Percentiles rank a stretch among this genome's conserved stretches.
Evolutionary conservation across 2,113 vertebrate species (phyloP).

Genomic region (Apistogramma diplotaenia): DNA sequence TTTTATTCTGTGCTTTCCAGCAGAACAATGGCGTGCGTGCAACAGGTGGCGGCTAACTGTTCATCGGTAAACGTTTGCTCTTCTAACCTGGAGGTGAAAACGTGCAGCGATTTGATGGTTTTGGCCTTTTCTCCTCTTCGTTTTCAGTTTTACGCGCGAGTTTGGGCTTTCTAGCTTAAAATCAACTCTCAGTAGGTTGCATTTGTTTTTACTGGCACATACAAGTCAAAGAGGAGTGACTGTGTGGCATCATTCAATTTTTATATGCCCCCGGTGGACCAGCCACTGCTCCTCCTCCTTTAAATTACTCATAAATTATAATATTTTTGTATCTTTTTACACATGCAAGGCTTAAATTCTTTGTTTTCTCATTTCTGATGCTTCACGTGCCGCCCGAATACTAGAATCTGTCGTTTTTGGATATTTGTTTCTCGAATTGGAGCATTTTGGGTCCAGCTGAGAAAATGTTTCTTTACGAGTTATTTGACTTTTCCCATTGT

Average conservation of each 20-base stretch:
- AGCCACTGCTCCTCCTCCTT: background rate
- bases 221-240: background rate
- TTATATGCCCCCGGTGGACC: too few species aligned
- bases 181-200: background rate
- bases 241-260: background rate
- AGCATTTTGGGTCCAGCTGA: background rate
- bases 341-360: background rate
- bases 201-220: background rate
- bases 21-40: background rate
- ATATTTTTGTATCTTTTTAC: background rate
- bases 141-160: background rate
- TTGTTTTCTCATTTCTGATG: background rate
- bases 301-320: slow-evolving; percentile 6
- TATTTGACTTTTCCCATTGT: background rate
- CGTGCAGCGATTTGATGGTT: background rate
- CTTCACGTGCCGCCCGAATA: background rate
- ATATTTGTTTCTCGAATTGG: background rate
- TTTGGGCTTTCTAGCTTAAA: background rate
- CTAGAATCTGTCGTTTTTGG: background rate
- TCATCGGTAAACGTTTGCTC: slow-evolving; percentile 2
- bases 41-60: background rate
- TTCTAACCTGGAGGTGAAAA: slow-evolving; percentile 37
- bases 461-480: slow-evolving; percentile 9
- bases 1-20: slow-evolving; percentile 12
- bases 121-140: background rate